Evolutionary conservation across 2,888 invertebrate genomes (phyloP).

Genomic region (Melanargia galathea): DNA sequence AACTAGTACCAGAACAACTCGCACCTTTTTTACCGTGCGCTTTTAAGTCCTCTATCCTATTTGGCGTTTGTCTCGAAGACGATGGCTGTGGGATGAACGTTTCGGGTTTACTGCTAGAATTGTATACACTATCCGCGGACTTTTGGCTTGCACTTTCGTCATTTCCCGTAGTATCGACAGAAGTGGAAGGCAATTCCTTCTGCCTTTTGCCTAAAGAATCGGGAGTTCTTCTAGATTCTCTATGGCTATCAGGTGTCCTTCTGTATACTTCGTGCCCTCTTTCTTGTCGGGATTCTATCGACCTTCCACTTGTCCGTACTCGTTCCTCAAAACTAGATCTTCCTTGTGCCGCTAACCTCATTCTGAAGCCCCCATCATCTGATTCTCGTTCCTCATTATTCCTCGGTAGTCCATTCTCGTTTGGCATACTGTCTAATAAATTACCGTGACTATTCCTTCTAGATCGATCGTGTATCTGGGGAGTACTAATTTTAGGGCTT

Average conservation of each 20-base stretch:
- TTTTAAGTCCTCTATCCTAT: slow-evolving; percentile 76
- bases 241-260: slow-evolving; percentile 67
- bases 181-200: slow-evolving; percentile 61
- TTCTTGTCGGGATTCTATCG: slow-evolving; percentile 61
- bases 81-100: slow-evolving; percentile 72
- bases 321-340: slow-evolving; percentile 72
- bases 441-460: slow-evolving; percentile 84
- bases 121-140: slow-evolving; percentile 82
- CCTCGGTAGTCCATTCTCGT: slow-evolving; percentile 57
- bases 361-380: slow-evolving; percentile 84
- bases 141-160: slow-evolving; percentile 76
- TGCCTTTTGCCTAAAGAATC: slow-evolving; percentile 64
- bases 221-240: slow-evolving; percentile 60
- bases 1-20: slow-evolving; percentile 84
- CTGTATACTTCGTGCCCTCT: slow-evolving; percentile 64
- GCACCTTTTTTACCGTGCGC: slow-evolving; percentile 74
- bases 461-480: slow-evolving; percentile 67
- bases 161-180: slow-evolving; percentile 54
- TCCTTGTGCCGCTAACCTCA: slow-evolving; percentile 67
- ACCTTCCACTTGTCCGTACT: slow-evolving; percentile 73
- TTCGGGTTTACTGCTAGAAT: slow-evolving; percentile 76
- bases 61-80: slow-evolving; percentile 74
- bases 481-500: slow-evolving; percentile 63
- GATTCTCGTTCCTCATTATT: slow-evolving; percentile 78
- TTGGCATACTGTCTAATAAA: slow-evolving; percentile 75